A percentile compares a stretch with the other conserved stretches of the same genome.
These are phyloP conservation scores for Brienomyrus brachyistius DNA, from an alignment of 2,113 vertebrate species.

Conservation along the genomic window DNA sequence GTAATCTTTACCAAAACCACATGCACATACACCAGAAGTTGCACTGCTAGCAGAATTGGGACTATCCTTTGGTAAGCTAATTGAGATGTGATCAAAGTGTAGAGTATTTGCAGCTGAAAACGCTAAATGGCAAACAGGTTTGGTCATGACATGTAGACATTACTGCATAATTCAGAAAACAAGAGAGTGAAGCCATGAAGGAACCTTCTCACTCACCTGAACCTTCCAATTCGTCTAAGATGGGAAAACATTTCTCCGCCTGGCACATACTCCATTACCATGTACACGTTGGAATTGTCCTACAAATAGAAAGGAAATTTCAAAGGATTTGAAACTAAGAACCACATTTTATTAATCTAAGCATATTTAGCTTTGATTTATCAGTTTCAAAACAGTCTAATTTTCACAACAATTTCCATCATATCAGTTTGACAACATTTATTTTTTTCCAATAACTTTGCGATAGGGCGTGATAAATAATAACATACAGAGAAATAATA, in stretches of 20 bases:
- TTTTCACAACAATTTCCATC: background rate
- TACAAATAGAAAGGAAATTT: slow-evolving; percentile 44
- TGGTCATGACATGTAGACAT: background rate
- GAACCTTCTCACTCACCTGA: slow-evolving; percentile 68
- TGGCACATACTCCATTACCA: slow-evolving; percentile 98
- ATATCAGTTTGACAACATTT: background rate
- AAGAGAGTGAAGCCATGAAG: background rate
- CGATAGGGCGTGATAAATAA: background rate
- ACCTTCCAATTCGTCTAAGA: slow-evolving; percentile 95
- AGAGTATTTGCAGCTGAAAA: background rate
- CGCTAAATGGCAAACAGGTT: background rate
- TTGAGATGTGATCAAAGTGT: background rate
- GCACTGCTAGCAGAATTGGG: background rate
- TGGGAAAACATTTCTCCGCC: slow-evolving; percentile 99
- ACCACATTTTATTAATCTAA: background rate
- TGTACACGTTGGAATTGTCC: slow-evolving; percentile 99
- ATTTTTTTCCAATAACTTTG: background rate
- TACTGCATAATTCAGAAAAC: background rate
- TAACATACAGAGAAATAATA: background rate
- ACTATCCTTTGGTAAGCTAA: background rate
- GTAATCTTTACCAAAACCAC: background rate
- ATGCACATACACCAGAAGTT: background rate
- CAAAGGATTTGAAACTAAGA: background rate
- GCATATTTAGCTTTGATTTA: background rate
- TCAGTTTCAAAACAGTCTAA: background rate